Percentiles rank a stretch among this genome's conserved stretches.
Conservation (phyloP, 2,888 invertebrate species). For the Temnothorax rugatulus region DNA sequence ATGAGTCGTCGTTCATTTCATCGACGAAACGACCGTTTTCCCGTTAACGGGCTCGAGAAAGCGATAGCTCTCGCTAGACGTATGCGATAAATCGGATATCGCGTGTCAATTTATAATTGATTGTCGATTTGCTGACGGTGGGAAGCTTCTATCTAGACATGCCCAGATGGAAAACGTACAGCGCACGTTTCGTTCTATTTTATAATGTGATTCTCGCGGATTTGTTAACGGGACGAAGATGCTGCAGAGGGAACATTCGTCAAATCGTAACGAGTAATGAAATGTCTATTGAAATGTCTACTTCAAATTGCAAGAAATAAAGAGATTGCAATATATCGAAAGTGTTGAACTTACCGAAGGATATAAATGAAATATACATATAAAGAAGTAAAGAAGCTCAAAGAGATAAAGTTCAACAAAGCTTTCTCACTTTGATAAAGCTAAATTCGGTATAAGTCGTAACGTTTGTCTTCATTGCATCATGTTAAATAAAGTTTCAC, state of each 20-base stretch:
- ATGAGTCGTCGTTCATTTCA: conserved; percentile 28
- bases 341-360: background rate
- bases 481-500: background rate
- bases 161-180: background rate
- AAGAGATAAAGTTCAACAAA: background rate
- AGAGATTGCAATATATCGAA: background rate
- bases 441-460: background rate
- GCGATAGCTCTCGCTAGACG: conserved; percentile 41
- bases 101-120: conserved; percentile 47
- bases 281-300: background rate
- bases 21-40: conserved; percentile 16
- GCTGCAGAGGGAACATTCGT: background rate
- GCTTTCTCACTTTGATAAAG: background rate
- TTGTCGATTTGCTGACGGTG: conserved; percentile 19
- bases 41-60: conserved; percentile 27
- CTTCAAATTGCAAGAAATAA: background rate
- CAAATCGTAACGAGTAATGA: background rate
- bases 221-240: conserved; percentile 6
- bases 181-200: background rate
- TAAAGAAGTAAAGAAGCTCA: background rate
- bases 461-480: background rate
- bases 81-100: conserved; percentile 39
- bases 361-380: background rate
- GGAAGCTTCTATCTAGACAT: conserved; percentile 6
- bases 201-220: background rate